phyloP scores from a whole-genome alignment of 2,888 invertebrate species.

The Melitaea athalia region DNA sequence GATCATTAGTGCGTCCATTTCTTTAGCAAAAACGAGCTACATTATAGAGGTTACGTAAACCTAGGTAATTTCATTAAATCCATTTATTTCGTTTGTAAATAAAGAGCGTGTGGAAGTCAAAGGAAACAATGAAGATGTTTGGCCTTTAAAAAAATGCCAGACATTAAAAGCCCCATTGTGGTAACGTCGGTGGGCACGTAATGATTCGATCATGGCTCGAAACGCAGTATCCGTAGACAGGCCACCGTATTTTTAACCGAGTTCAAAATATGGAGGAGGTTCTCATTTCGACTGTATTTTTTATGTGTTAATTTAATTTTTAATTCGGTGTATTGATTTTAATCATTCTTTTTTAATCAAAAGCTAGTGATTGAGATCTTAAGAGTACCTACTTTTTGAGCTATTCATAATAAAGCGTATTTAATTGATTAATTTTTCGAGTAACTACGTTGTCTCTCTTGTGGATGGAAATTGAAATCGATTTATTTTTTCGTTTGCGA shows the following conservation, averaged over 20 bases:
- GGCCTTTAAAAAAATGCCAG: conserved; percentile 5
- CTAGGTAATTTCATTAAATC: conserved; percentile 1
- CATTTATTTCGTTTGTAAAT: conserved; percentile 3
- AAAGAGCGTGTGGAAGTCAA: not conserved
- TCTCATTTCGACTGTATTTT: no score
- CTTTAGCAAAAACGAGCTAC: not conserved
- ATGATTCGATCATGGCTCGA: conserved; percentile 40
- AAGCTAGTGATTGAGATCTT: no score
- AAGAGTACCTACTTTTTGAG: no score
- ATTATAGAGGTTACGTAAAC: not conserved
- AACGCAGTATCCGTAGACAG: conserved; percentile 44
- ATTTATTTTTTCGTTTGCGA: no score
- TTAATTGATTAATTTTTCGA: no score
- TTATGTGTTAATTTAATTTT: no score
- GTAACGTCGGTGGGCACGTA: conserved; percentile 28
- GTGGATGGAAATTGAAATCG: no score
- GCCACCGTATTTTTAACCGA: not conserved
- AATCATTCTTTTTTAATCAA: no score
- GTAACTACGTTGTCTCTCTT: no score
- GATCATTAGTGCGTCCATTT: not conserved
- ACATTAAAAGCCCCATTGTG: conserved; percentile 35
- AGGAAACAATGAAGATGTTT: conserved; percentile 5
- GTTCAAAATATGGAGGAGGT: not conserved
- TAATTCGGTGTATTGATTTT: no score
- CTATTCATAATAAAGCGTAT: no score